Evolutionary conservation across 2,113 vertebrate species (phyloP).

Genomic region (Ahaetulla prasina): DNA sequence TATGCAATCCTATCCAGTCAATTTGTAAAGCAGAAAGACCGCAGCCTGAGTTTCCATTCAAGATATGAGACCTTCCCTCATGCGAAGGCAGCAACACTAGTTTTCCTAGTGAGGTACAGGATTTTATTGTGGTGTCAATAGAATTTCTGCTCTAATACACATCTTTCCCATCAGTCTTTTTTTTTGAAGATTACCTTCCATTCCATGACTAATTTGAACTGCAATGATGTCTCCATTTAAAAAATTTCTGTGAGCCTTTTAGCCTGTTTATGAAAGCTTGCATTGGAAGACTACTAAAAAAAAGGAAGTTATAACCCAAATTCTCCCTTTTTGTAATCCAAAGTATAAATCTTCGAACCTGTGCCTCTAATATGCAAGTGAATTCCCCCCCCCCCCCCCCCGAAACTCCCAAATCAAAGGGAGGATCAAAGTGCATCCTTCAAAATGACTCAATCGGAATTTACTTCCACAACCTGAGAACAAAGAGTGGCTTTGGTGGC

Average conservation of each 20-base stretch:
- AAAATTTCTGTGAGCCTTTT: neutral
- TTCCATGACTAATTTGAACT: neutral
- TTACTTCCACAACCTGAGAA: neutral
- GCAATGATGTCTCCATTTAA: neutral
- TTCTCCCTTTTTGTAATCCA: neutral
- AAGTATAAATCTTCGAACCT: neutral
- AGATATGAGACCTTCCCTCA: neutral
- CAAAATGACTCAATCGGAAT: neutral
- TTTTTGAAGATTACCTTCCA: neutral
- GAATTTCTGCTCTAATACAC: neutral
- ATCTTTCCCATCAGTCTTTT: neutral
- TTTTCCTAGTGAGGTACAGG: neutral
- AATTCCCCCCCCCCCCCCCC: too few relatives aligned
- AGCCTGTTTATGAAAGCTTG: neutral
- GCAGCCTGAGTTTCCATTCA: neutral
- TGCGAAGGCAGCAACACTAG: too few relatives aligned
- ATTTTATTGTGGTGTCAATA: neutral
- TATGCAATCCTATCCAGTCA: neutral
- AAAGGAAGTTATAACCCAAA: neutral
- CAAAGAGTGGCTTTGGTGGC: neutral
- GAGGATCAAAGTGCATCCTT: neutral
- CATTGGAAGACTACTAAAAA: neutral
- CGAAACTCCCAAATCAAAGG: neutral
- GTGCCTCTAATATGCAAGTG: neutral
- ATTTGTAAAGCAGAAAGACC: neutral